Evolutionary conservation across 2,797 vertebrate species (phyloP).

Genomic region (Menidia menidia): DNA sequence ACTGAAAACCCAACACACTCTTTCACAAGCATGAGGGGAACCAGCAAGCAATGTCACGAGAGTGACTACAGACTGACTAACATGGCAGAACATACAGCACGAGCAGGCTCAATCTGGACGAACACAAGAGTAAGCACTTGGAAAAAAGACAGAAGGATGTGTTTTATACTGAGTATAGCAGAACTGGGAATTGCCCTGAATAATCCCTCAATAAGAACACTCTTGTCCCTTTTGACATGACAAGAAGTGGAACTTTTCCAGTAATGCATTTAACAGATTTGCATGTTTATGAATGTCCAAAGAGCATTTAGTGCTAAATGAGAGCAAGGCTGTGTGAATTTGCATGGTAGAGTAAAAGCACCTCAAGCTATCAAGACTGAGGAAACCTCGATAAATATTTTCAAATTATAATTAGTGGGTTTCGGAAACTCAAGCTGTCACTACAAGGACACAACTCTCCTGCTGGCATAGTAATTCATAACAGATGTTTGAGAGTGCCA

Average conservation of each 20-base stretch:
- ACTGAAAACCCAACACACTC: neutral
- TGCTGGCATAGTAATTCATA: neutral
- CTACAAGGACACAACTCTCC: neutral
- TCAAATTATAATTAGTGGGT: neutral
- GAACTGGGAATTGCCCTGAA: neutral
- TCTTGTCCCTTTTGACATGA: neutral
- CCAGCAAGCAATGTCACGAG: neutral
- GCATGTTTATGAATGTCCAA: no score
- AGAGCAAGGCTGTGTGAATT: no score
- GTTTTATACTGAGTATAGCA: neutral
- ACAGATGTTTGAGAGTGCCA: neutral
- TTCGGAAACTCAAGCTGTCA: neutral
- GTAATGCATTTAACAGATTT: no score
- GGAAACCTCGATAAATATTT: no score
- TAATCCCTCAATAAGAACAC: neutral
- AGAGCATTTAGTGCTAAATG: no score
- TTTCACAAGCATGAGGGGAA: neutral
- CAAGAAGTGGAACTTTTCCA: no score
- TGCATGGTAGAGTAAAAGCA: no score
- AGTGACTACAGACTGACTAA: slow-evolving; percentile 5
- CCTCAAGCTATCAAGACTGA: no score
- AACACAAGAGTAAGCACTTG: neutral
- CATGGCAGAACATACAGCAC: neutral
- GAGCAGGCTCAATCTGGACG: neutral
- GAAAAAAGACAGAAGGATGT: neutral